Evolutionary conservation across 2,888 invertebrate species (phyloP), one percentile per base, ranked within the genome.

Genomic region (Hemicrepidius hirtus): DNA sequence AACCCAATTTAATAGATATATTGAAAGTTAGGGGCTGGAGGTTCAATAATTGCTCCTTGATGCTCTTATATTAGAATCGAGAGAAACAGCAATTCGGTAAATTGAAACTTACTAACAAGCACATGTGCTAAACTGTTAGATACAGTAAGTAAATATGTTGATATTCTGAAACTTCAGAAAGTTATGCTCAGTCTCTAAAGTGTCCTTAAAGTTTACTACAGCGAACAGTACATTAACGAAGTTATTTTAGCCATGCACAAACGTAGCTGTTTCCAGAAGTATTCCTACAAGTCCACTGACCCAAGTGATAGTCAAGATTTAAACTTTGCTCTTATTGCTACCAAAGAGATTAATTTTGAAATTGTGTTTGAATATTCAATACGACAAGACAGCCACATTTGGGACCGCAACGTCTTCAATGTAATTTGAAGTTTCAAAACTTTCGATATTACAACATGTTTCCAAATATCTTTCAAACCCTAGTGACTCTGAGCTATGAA

Each of bases 201-300:
- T 70, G 50, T 64, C 65, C 64, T 70, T 70, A 44, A 50, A 65
- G 59, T 64, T 69, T 69, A 41, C 32, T 64, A 55, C 46, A 65
- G 37, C 65, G 37, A 35, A 40, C 49, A 35, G 65, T 65, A 64
- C 64, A 65, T 70, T 70, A 70, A 18, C 65, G 13, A 65, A 70
- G 70, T 65, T 70, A 65, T 70, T 44, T 37, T 28, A 53, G 21
- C 13, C 53, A 53, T 53, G 53, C 28, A 28, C 28, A 53, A 44
- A 44, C 7, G 18, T 12, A 32, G 21, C 13, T 5, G 28, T 13
- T 24, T 53, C 13, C 28, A 6, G 28, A 28, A 53, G 10, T 53
- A 53, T 53, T 28, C n/a, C 3, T n/a, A 18, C 6, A 28, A 53
- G n/a, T 28, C 10, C 44, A 44, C 13, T 44, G 44, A 44, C 21